These are phyloP conservation scores for Sebastes fasciatus DNA, from an alignment of 2,113 vertebrate genomes.

Conservation along the genomic window DNA sequence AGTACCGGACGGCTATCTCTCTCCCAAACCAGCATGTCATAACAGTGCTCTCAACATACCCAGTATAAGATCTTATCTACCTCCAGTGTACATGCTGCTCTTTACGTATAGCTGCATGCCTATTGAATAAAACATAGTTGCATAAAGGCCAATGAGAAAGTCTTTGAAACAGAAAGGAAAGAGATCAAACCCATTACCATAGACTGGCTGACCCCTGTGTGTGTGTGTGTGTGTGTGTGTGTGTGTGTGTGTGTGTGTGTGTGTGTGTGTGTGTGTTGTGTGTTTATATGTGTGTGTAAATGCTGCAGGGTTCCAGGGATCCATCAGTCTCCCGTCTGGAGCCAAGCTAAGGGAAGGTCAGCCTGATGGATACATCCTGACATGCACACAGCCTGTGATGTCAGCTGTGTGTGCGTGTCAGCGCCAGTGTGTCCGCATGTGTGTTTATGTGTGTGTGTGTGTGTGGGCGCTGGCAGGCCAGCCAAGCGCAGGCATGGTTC, in stretches of 20 bases:
- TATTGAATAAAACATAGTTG: constrained; percentile 58
- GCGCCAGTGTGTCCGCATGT: constrained; percentile 26
- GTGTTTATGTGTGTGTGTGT: constrained; percentile 46
- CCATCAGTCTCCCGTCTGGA: constrained; percentile 75
- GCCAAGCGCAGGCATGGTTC: constrained; percentile 64
- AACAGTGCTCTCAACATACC: constrained; percentile 2
- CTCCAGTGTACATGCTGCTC: constrained; percentile 17
- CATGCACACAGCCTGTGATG: constrained; percentile 82
- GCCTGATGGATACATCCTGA: constrained; percentile 84
- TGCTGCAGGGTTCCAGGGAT: constrained; percentile 68
- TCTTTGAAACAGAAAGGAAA: constrained; percentile 53
- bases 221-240: constrained; percentile 33
- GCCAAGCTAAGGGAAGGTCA: constrained; percentile 81
- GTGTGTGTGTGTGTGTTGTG: constrained; percentile 38
- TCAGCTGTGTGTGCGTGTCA: constrained; percentile 70
- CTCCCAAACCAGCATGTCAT: constrained; percentile 18
- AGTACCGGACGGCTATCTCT: constrained; percentile 10
- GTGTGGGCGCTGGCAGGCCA: constrained; percentile 53
- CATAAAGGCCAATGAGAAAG: constrained; percentile 44
- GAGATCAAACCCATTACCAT: constrained; percentile 48
- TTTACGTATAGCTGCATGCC: constrained; percentile 4
- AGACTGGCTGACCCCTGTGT: constrained; percentile 35
- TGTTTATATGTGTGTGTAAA: constrained; percentile 51
- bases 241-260: constrained; percentile 41
- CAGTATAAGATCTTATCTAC: constrained; percentile 40